Base-by-base conservation (phyloP, 2,797 vertebrate species). In the Triplophysa yarkandensis region DNA sequence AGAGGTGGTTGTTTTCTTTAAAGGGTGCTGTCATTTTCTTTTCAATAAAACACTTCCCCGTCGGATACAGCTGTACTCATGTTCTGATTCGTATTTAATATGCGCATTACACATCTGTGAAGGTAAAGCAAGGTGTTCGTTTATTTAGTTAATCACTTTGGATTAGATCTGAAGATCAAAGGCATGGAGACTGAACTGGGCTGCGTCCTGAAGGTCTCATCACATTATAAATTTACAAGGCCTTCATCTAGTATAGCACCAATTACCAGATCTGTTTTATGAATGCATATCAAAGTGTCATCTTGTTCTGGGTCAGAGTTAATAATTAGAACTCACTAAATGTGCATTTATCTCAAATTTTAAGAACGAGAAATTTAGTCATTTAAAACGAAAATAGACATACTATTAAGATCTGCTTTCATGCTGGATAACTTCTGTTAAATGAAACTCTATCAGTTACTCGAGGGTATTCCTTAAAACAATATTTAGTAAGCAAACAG, bases 121-220 rank as follows among this genome's bases (percentile, higher is more conserved):
- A 21, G 10, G n/a, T 50, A 21, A 52, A 52, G 23, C 9, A n/a
- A n/a, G n/a, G n/a, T n/a, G 27, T 57, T 30, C 14, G 30, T 57
- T 17, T 27, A 30, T 27, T 57, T 30, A 0, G 30, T 9, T 27
- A 30, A 57, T 30, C 6, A 28, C 30, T 19, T 34, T 34, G 55
- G 28, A 58, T 58, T 34, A 58, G 55, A 32, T 17, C 9, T 10
- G 32, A 32, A 58, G 55, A 30, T 58, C 55, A 32, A 58, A 58
- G 8, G 6, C 27, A 0, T 8, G 19, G 16, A 32, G 55, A 32
- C 52, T 10, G 4, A 39, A 39, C 36, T 23, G 9, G 48, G 48
- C 48, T 21, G 48, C 23, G 19, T 11, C 21, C 23, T 52, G 50
- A 25, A 43, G 4, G 21, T 27, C 50, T 39, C 36, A 52, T 52